Conservation (phyloP, 2,888 invertebrate genomes). For the Pseudeuparius sepicola region DNA sequence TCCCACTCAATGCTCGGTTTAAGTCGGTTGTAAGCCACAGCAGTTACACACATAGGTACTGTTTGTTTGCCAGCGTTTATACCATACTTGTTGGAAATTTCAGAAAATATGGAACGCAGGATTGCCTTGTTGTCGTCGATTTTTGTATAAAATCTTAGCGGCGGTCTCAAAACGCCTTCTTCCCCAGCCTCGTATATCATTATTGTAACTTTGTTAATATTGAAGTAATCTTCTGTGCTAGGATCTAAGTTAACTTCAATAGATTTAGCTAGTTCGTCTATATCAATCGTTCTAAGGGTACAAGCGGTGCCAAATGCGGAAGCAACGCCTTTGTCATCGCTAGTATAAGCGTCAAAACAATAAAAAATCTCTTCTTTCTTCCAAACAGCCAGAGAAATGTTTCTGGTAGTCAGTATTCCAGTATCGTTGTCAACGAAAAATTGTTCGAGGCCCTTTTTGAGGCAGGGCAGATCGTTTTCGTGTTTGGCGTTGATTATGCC, state of each 20-base stretch:
- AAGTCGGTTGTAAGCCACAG: constrained; percentile 32
- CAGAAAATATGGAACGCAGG: constrained; percentile 30
- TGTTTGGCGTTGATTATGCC: constrained; percentile 28
- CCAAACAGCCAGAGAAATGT: constrained; percentile 49
- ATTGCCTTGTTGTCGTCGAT: constrained; percentile 37
- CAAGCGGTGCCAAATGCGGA: constrained; percentile 37
- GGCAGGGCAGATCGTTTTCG: constrained; percentile 14
- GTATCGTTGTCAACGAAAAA: constrained; percentile 35
- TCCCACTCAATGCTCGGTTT: constrained; percentile 32
- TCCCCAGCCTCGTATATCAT: constrained; percentile 26
- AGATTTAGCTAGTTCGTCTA: constrained; percentile 33
- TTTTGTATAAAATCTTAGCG: constrained; percentile 37
- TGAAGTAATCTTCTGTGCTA: constrained; percentile 29
- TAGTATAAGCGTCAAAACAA: constrained; percentile 50
- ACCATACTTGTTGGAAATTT: constrained; percentile 28
- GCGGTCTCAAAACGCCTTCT: constrained; percentile 34
- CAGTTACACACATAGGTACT: constrained; percentile 34
- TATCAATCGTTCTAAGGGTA: constrained; percentile 33
- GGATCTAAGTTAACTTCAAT: constrained; percentile 35
- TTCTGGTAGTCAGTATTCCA: constrained; percentile 48
- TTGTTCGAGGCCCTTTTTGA: constrained; percentile 21
- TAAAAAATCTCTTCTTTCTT: constrained; percentile 40
- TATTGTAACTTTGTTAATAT: constrained; percentile 31
- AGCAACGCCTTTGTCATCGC: constrained; percentile 45
- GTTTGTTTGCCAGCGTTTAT: constrained; percentile 34